Percentiles rank a stretch among this genome's conserved stretches.
Evolutionary conservation across 2,888 invertebrate species (phyloP).

Genomic region (Strigamia transsilvanica): DNA sequence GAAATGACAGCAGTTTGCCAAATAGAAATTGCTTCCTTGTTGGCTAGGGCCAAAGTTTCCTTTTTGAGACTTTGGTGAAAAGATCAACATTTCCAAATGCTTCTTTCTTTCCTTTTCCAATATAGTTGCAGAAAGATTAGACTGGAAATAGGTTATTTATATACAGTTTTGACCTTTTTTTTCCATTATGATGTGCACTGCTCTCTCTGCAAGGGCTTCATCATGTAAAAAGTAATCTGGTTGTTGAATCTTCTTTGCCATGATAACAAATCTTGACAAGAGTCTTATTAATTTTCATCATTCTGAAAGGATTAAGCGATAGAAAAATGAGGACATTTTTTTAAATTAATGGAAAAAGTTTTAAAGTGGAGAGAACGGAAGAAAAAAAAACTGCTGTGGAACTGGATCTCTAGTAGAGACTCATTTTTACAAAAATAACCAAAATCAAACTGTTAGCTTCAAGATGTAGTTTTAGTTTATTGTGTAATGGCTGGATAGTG

Average conservation of each 20-base stretch:
- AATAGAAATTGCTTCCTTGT: constrained; percentile 41
- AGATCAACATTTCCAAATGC: constrained; percentile 36
- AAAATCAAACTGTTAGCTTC: no score
- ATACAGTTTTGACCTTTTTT: constrained; percentile 41
- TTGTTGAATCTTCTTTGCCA: background rate
- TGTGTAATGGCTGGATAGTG: no score
- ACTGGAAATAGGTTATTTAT: constrained; percentile 42
- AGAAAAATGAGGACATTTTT: background rate
- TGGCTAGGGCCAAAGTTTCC: constrained; percentile 22
- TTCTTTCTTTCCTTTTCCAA: constrained; percentile 27
- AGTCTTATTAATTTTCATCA: constrained; percentile 36
- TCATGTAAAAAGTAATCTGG: constrained; percentile 39
- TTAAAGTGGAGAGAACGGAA: background rate
- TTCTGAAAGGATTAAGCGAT: background rate
- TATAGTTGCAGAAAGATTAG: constrained; percentile 32
- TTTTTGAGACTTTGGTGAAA: background rate
- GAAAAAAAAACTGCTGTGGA: no score
- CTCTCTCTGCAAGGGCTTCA: background rate
- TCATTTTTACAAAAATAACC: no score
- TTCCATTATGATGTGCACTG: constrained; percentile 21
- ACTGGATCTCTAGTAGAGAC: no score
- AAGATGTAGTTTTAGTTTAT: no score
- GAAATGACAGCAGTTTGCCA: constrained; percentile 44
- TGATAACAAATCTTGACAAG: constrained; percentile 38
- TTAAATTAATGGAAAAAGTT: background rate